A percentile compares a stretch with the other conserved stretches of the same genome.
Conservation (phyloP, 1,140 invertebrate species). For the Lamellibrachia luymesi region DNA sequence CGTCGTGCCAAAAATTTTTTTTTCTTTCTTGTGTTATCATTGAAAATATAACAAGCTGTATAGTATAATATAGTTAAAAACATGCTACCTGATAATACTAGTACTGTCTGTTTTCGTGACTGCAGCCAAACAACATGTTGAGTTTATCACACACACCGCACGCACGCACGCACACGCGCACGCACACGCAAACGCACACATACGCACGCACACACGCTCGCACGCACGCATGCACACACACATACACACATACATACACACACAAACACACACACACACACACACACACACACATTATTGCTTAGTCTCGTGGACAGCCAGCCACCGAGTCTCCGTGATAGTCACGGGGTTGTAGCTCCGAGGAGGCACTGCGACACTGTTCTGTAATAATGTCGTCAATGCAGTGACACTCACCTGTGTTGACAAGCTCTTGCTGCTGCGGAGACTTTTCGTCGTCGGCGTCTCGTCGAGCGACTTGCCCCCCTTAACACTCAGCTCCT, state of each 20-base stretch:
- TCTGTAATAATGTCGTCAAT: neutral
- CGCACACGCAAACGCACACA: neutral
- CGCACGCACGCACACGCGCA: neutral
- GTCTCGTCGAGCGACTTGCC: constrained; percentile 29
- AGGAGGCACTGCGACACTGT: no score
- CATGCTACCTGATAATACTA: no score
- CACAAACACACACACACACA: no score
- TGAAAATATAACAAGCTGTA: neutral
- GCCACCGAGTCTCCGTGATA: neutral
- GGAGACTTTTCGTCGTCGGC: constrained; percentile 6
- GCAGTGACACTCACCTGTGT: constrained; percentile 19
- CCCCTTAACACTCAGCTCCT: constrained; percentile 45
- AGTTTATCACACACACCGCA: neutral
- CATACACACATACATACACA: no score
- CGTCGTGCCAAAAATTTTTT: neutral
- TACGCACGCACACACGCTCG: no score
- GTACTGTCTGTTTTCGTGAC: no score
- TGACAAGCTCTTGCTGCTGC: constrained; percentile 19
- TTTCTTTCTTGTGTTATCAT: neutral
- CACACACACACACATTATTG: no score
- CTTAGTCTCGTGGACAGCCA: no score
- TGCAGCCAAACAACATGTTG: no score
- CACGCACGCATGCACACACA: no score
- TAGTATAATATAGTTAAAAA: no score
- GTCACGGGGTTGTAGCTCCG: neutral